Percentiles rank a stretch among this genome's conserved stretches.
phyloP scores from a whole-genome alignment of 2,113 vertebrate genomes.

The Columba livia region DNA sequence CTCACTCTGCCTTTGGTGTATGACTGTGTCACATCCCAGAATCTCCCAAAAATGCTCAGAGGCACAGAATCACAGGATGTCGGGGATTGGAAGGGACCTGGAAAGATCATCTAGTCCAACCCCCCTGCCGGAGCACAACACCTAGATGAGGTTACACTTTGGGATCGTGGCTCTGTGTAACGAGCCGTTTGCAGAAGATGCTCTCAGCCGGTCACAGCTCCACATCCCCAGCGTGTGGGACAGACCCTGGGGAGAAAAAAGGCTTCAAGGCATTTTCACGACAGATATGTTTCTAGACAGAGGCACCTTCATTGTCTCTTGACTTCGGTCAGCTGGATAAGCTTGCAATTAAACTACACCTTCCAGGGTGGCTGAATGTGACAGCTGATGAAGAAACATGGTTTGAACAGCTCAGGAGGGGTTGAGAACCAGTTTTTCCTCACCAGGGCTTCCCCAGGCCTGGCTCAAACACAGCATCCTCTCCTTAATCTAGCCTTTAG shows the following conservation, averaged over 20 bases:
- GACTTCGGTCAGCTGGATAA: neutral
- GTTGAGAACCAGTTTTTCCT: neutral
- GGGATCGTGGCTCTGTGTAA: rapidly evolving
- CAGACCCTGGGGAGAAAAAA: neutral
- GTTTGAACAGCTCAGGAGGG: neutral
- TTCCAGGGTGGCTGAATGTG: neutral
- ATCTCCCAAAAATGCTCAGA: neutral
- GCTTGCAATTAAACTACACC: neutral
- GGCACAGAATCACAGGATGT: too few relatives aligned
- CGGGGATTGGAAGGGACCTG: too few relatives aligned
- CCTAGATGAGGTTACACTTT: too few relatives aligned
- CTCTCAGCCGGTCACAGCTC: neutral
- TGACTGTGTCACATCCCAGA: neutral
- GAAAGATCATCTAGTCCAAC: too few relatives aligned
- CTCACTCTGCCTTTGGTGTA: neutral
- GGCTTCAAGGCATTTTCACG: neutral
- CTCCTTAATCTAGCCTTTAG: neutral
- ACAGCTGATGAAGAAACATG: too few relatives aligned
- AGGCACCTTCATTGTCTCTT: neutral
- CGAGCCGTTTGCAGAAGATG: neutral
- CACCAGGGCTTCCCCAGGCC: neutral
- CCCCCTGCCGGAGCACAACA: too few relatives aligned
- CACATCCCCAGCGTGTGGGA: neutral
- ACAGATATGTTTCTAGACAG: neutral
- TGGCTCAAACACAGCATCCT: neutral